phyloP scores from a whole-genome alignment of 2,797 vertebrate genomes.

The Euthynnus affinis region DNA sequence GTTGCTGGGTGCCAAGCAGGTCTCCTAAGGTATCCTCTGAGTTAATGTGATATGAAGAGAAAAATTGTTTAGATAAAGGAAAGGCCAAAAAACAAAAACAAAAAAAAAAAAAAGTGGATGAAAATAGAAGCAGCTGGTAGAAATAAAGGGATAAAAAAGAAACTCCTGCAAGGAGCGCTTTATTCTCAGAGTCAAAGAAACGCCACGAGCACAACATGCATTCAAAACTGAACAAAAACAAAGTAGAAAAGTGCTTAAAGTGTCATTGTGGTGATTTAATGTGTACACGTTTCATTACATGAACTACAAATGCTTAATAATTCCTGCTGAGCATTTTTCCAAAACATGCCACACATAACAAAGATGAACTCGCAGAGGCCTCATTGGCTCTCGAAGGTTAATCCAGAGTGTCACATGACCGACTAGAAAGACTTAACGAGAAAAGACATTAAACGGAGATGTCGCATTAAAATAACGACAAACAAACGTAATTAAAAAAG shows the following conservation, averaged over 20 bases:
- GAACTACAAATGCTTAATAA: no score
- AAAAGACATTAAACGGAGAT: background rate
- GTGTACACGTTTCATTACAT: no score
- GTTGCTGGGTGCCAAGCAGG: slow-evolving; percentile 60
- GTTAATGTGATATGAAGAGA: slow-evolving; percentile 48
- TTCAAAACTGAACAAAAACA: no score
- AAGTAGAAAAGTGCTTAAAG: no score
- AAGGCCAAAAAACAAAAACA: slow-evolving; percentile 38
- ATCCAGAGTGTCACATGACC: background rate
- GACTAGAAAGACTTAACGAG: background rate
- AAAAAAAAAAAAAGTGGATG: background rate
- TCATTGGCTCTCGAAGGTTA: no score
- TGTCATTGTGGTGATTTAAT: no score
- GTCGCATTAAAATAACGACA: background rate
- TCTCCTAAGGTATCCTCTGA: slow-evolving; percentile 57
- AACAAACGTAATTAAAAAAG: slow-evolving; percentile 40
- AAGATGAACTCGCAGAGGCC: slow-evolving; percentile 11
- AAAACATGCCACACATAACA: background rate
- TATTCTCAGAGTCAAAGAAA: background rate
- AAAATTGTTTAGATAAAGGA: slow-evolving; percentile 29
- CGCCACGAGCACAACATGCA: no score
- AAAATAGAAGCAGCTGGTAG: slow-evolving; percentile 43
- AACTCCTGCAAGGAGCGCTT: background rate
- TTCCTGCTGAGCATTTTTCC: no score
- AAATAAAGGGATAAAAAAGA: background rate